A percentile compares a stretch with the other conserved stretches of the same genome.
phyloP scores from a whole-genome alignment of 1,140 invertebrate genomes.

The Drosophila sproati region DNA sequence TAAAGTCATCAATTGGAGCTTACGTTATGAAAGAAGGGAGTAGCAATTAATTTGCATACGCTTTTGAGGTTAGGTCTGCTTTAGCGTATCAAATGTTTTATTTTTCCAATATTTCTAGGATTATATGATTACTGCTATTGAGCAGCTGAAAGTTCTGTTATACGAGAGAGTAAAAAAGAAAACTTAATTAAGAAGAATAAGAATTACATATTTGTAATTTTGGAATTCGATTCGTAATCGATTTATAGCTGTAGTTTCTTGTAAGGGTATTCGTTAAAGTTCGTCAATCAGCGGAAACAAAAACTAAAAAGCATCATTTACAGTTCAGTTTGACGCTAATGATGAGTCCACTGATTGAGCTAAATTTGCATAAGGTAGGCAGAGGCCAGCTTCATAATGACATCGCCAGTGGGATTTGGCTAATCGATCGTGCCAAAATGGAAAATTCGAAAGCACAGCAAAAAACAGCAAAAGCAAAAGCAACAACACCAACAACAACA shows the following conservation, averaged over 20 bases:
- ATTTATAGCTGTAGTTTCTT: not conserved
- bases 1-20: not conserved
- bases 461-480: too few species aligned
- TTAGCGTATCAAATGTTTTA: not conserved
- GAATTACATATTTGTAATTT: too few species aligned
- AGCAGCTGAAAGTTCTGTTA: too few species aligned
- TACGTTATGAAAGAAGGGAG: not conserved
- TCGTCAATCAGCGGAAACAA: not conserved
- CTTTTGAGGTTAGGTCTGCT: not conserved
- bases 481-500: not conserved
- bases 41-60: not conserved
- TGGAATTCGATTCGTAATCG: too few species aligned
- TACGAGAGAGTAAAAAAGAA: too few species aligned
- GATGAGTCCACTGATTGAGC: conserved; percentile 6
- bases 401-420: conserved; percentile 36
- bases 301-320: conserved; percentile 9
- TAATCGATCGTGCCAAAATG: conserved; percentile 48
- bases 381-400: conserved; percentile 26
- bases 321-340: conserved; percentile 31
- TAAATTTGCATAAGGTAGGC: conserved; percentile 28
- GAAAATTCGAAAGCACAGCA: not conserved
- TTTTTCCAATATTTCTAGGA: too few species aligned
- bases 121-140: too few species aligned
- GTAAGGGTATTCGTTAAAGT: conserved; percentile 4
- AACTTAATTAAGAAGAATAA: too few species aligned